phyloP scores from a whole-genome alignment of 2,797 vertebrate species.

The Sebastes nivosus region DNA sequence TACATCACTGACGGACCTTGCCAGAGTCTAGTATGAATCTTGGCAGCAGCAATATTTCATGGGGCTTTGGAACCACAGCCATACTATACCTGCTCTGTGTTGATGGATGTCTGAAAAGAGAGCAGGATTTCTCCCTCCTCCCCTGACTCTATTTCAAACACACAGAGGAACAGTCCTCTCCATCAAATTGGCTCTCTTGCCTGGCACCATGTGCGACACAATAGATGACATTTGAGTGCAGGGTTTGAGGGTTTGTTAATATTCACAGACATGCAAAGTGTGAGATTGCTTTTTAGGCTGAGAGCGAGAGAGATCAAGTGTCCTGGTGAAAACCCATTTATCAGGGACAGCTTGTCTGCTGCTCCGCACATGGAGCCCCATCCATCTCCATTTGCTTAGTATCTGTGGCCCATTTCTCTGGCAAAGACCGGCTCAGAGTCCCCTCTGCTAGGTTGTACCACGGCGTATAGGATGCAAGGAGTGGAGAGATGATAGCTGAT shows the following conservation, averaged over 20 bases:
- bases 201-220: slow-evolving; percentile 69
- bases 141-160: slow-evolving; percentile 61
- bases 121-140: slow-evolving; percentile 26
- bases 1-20: slow-evolving; percentile 19
- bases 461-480: neutral
- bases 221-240: slow-evolving; percentile 76
- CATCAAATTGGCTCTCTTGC: slow-evolving; percentile 69
- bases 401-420: slow-evolving; percentile 75
- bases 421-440: slow-evolving; percentile 54
- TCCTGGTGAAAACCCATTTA: slow-evolving; percentile 78
- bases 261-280: slow-evolving; percentile 84
- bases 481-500: slow-evolving; percentile 5
- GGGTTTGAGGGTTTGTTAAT: slow-evolving; percentile 80
- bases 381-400: slow-evolving; percentile 79
- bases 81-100: slow-evolving; percentile 60
- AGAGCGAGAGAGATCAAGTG: slow-evolving; percentile 76
- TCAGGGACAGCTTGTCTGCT: slow-evolving; percentile 78
- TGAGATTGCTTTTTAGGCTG: slow-evolving; percentile 81
- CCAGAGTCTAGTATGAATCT: slow-evolving; percentile 32
- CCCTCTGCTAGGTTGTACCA: slow-evolving; percentile 18
- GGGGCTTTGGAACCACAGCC: slow-evolving; percentile 44
- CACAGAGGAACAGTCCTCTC: slow-evolving; percentile 65
- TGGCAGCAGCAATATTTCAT: slow-evolving; percentile 57
- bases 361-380: slow-evolving; percentile 72
- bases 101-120: slow-evolving; percentile 64